phyloP scores from a whole-genome alignment of 53 echinoderm and acorn worm genomes.

The Actinopyga echinites region DNA sequence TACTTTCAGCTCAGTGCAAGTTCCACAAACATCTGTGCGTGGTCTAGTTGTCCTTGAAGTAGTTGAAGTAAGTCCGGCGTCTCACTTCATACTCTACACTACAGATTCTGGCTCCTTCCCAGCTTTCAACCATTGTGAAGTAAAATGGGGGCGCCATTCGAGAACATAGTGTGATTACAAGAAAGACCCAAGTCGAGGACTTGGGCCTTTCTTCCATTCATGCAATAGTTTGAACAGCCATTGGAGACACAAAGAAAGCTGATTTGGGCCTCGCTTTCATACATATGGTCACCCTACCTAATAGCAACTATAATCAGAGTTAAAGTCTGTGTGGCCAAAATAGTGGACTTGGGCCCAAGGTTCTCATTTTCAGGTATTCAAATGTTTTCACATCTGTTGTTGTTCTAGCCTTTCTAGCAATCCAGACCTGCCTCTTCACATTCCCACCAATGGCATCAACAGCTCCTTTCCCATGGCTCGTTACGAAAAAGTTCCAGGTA shows the following conservation, averaged over 20 bases:
- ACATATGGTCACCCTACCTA: not conserved
- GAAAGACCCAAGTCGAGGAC: constrained; percentile 8
- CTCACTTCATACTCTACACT: too few species aligned
- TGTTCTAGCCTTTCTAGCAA: too few species aligned
- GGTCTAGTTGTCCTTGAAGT: too few species aligned
- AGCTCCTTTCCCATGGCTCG: too few species aligned
- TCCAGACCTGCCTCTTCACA: not conserved
- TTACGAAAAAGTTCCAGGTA: not conserved
- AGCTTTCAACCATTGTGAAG: not conserved
- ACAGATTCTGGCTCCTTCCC: not conserved
- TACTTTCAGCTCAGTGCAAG: not conserved
- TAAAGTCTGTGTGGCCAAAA: not conserved
- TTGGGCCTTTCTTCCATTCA: constrained; percentile 37
- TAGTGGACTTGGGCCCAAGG: constrained; percentile 17
- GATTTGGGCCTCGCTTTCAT: constrained; percentile 21
- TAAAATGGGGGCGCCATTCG: not conserved
- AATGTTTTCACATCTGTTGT: too few species aligned
- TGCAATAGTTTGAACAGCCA: not conserved
- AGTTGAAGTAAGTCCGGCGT: too few species aligned
- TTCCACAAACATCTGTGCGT: not conserved
- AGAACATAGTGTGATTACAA: not conserved
- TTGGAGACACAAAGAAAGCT: not conserved
- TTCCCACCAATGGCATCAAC: not conserved
- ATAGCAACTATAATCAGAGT: constrained; percentile 3
- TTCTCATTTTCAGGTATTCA: constrained; percentile 8